Base-by-base conservation (phyloP, 2,113 vertebrate species). In the Antechinus stuartii region DNA sequence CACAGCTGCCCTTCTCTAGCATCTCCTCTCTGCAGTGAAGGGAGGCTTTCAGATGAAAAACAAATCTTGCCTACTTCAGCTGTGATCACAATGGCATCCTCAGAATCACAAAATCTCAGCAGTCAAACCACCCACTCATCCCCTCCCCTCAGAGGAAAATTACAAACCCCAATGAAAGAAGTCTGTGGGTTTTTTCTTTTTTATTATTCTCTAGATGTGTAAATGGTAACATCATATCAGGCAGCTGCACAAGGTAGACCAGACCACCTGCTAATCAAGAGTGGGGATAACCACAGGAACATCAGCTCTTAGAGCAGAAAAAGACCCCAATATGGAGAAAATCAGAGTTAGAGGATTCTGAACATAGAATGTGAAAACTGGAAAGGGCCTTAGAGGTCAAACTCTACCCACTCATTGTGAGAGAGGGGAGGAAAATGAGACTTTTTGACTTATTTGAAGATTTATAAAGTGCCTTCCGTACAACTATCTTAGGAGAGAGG, bases 51-150 rank as follows among this genome's bases (percentile, higher is more conserved):
- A 35, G 76, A 25, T 9, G 57, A 76, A 52, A 56, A 47, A 57
- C 56, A 61, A 57, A 54, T 53, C n/a, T 54, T 49, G 8, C 9
- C 49, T 90, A 52, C 49, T 90, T 90, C 90, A 90, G 49, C 90
- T 90, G 90, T 25, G 24, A 90, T 49, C 47, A 90, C 90, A 90
- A 90, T 14, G 90, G 90, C 90, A 90, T 52, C 68, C 68, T 84
- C 68, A 84, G n/a, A 84, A 84, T 42, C 68, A 84, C 68, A 84
- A 84, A 84, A 84, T 84, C 68, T 84, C 90, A 90, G 90, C 90
- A 90, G 90, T 52, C 46, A 90, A 90, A 90, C 90, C 90, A 90
- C 90, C 49, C 90, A 47, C 46, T 52, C 49, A 47, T 52, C 22
- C 90, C 90, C 49, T 52, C 49, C 46, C 49, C 90, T 90, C 46